Evolutionary conservation across 2,888 invertebrate genomes (phyloP), one percentile per base, ranked within the genome.

Genomic region (Shargacucullia verbasci): DNA sequence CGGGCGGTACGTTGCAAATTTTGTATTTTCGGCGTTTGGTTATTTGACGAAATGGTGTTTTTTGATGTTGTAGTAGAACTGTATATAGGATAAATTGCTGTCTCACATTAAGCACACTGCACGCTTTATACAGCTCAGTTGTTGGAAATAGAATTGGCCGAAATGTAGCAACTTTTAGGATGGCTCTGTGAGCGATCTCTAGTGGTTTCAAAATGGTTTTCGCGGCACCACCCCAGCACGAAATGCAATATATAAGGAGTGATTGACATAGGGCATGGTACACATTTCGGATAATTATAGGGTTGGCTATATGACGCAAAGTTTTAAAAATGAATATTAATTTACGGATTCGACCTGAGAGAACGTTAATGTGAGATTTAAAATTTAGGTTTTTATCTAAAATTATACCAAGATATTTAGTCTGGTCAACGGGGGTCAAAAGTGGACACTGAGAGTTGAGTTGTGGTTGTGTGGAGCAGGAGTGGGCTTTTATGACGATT

Each of bases 221-320:
- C n/a, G 37, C 27, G 0, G 46, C 37, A 7, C 46, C 46, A 47
- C 27, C 46, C 46, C 46, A 47, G 11, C 46, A 47, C 0, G 13
- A 8, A 13, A 47, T 47, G 14, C 46, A 47, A 14, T 37, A 47
- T 0, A 8, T n/a, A n/a, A n/a, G n/a, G n/a, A n/a, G n/a, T 38
- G 46, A 38, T 6, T 11, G 14, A 7, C 37, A 29, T 0, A 37
- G 1, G 0, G 27, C 27, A 11, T 11, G 29, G 8, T 47, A 47
- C 0, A 47, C 29, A 10, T 27, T 27, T 1, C 37, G 37, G 0
- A 47, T 47, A 8, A 29, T 14, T 1, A 1, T 5, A 0, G 27
- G 37, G 11, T 47, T 47, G 0, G 46, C 46, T 4, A 47, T 11
- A 14, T 27, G 8, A 1, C n/a, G n/a, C n/a, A n/a, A n/a, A n/a